Base-by-base conservation (phyloP, 30 jellyfish, hydroid and myxozoan genomes). In the Rhopilema esculentum region DNA sequence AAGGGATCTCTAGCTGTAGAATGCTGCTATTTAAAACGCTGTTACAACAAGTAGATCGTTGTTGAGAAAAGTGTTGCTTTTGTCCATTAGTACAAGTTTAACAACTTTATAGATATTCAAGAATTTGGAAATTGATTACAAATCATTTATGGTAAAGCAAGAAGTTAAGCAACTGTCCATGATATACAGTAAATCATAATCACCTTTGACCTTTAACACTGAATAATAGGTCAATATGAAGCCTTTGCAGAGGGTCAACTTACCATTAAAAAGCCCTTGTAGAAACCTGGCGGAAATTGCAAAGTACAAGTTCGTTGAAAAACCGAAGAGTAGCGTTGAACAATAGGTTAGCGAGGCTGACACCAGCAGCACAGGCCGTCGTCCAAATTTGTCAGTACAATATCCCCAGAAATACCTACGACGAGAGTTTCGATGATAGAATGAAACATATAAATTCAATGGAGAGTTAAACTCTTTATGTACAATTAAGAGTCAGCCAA, bases 341-440 rank as follows among this genome's bases (percentile, higher is more conserved):
- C 65, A 62, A 69, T 94, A 94, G 0, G 99, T 94, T 75, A 94
- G 53, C 9, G 88, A 6, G 15, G 99, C 97, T 29, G 99, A 94
- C 0, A 89, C 8, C 77, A 94, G 77, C 26, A 94, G 92, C 6
- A 94, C 97, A 9, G 99, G 99, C 25, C 96, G 91, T 18, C 99
- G 94, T 0, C 99, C 99, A 23, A 89, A 21, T 65, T 89, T 89
- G 87, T 94, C 99, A 2, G 99, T 94, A 52, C 87, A 49, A 88
- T 96, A 94, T 0, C 99, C 99, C 99, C 99, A 94, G 66, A 94
- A 94, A 77, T 94, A 94, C 73, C 99, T 94, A 74, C 66, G 86
- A 81, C 27, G 19, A 30, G 30, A 48, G 4, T 4, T 19, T 20
- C 6, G 33, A 21, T 51, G 6, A 48, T 27, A 57, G 32, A 8